These are phyloP conservation scores for Steinernema hermaphroditum DNA, from an alignment of 2,888 invertebrate genomes.

Conservation along the genomic window DNA sequence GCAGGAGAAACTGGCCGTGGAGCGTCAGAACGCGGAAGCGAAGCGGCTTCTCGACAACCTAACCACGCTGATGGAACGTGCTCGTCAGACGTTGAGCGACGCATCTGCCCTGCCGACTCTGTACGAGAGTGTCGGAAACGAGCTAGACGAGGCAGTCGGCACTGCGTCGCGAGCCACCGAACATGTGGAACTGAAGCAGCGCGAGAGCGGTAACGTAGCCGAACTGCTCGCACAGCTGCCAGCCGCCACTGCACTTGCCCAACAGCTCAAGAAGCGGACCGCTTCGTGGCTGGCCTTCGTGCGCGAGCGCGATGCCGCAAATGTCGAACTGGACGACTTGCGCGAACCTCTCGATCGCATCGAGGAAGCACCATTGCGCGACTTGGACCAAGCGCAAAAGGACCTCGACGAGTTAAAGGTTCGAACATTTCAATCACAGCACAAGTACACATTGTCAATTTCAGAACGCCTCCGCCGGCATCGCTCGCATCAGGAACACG, in stretches of 20 bases:
- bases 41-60: constrained; percentile 13
- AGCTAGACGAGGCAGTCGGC: background rate
- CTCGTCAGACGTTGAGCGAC: background rate
- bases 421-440: background rate
- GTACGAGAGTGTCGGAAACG: background rate
- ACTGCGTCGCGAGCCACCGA: background rate
- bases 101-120: background rate
- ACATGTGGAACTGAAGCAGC: constrained; percentile 16
- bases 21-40: constrained; percentile 13
- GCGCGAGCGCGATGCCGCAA: constrained; percentile 46
- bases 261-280: constrained; percentile 45
- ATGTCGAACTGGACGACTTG: constrained; percentile 35
- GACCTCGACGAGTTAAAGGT: constrained; percentile 5
- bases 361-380: constrained; percentile 17
- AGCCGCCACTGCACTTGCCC: background rate
- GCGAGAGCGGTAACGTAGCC: constrained; percentile 26
- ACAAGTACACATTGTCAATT: too few relatives aligned
- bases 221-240: background rate
- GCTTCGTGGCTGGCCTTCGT: constrained; percentile 49
- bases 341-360: constrained; percentile 36
- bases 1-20: constrained; percentile 31
- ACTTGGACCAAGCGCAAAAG: background rate
- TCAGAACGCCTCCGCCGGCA: background rate
- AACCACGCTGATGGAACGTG: background rate
- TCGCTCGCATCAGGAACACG: constrained; percentile 18